phyloP scores from a whole-genome alignment of 2,888 invertebrate genomes.

The Tetramorium bicarinatum region DNA sequence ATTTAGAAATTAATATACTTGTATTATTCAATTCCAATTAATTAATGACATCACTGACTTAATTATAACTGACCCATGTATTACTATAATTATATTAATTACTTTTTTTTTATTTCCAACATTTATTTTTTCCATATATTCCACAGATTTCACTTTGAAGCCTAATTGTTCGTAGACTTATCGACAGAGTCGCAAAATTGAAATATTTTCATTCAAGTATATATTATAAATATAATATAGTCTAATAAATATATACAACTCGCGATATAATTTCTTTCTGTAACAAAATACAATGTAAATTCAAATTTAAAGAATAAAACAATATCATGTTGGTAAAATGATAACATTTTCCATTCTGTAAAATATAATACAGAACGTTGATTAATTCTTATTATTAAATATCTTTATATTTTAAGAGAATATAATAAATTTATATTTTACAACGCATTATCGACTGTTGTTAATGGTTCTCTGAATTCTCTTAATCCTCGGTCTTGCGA shows the following conservation, averaged over 20 bases:
- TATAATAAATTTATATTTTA: neutral
- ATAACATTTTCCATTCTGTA: neutral
- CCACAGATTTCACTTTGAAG: neutral
- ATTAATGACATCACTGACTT: constrained; percentile 56
- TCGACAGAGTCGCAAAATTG: constrained; percentile 5
- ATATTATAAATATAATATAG: neutral
- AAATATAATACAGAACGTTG: neutral
- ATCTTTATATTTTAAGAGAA: neutral
- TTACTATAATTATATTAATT: constrained; percentile 7
- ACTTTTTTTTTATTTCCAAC: constrained; percentile 28
- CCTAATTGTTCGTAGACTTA: neutral
- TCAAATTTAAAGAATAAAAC: neutral
- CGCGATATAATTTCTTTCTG: neutral
- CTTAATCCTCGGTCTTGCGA: neutral
- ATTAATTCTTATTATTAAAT: neutral
- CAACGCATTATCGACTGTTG: constrained; percentile 19
- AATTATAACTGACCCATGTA: constrained; percentile 21
- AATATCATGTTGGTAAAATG: neutral
- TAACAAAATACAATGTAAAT: neutral
- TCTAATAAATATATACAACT: neutral
- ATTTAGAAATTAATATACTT: constrained; percentile 19
- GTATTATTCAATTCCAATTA: constrained; percentile 61
- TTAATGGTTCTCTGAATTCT: neutral
- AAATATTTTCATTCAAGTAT: constrained; percentile 19
- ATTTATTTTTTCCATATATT: neutral